These are phyloP conservation scores for Neoscelio sp. DNA, from an alignment of 2,888 invertebrate species.

Conservation along the genomic window DNA sequence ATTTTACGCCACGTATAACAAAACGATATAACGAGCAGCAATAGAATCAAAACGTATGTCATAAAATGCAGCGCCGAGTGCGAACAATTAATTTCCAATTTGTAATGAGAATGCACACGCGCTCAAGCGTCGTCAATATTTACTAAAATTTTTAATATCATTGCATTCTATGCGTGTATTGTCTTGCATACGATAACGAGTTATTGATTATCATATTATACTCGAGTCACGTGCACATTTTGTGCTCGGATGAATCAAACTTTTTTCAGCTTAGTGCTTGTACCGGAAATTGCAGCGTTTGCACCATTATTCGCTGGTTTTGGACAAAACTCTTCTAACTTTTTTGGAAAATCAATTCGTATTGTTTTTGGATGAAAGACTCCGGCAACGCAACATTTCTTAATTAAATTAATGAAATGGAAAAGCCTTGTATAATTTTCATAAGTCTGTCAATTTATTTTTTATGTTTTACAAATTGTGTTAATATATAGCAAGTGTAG, in stretches of 20 bases:
- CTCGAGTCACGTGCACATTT: conserved; percentile 52
- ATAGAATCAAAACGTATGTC: neutral
- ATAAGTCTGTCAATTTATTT: too few species aligned
- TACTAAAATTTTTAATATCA: conserved; percentile 48
- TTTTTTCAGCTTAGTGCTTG: conserved; percentile 38
- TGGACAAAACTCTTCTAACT: conserved; percentile 36
- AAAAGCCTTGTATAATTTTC: conserved; percentile 18
- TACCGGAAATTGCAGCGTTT: conserved; percentile 53
- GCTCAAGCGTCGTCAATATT: conserved; percentile 13
- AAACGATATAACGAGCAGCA: conserved; percentile 23
- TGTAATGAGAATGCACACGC: conserved; percentile 21
- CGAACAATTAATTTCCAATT: conserved; percentile 43
- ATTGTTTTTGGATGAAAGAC: conserved; percentile 31
- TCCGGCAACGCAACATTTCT: conserved; percentile 15
- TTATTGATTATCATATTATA: conserved; percentile 61
- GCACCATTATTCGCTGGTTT: conserved; percentile 47
- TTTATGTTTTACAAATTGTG: too few species aligned
- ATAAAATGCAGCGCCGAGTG: neutral
- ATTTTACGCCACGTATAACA: conserved; percentile 16
- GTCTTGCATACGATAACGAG: conserved; percentile 63
- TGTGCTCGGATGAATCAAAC: conserved; percentile 48
- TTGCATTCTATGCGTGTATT: conserved; percentile 29
- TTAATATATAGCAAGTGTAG: too few species aligned
- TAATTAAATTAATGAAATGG: conserved; percentile 38
- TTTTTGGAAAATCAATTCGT: conserved; percentile 29